Conservation (phyloP, 2,888 invertebrate species). For the Drosophila algonquin region DNA sequence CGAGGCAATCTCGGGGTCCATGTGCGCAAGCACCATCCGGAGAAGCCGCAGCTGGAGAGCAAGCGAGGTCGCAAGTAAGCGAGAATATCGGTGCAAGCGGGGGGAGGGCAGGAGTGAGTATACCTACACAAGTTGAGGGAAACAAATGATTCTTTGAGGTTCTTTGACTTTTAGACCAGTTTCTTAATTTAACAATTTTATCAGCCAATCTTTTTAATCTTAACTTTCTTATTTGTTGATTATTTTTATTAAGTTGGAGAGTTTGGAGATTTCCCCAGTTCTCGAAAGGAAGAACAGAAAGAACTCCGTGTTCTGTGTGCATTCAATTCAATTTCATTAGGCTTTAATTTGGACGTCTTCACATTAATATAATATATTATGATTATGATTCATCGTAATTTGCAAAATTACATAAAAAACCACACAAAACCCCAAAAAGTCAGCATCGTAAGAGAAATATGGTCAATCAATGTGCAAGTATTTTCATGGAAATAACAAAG, state of each 20-base stretch:
- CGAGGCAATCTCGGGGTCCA: slow-evolving; percentile 92
- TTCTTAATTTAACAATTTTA: slow-evolving; percentile 39
- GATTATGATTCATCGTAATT: slow-evolving; percentile 57
- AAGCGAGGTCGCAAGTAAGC: slow-evolving; percentile 83
- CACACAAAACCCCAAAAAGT: slow-evolving; percentile 21
- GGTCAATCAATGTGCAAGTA: slow-evolving; percentile 70
- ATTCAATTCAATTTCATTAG: slow-evolving; percentile 26
- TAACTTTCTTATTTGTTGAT: slow-evolving; percentile 68
- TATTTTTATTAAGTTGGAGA: slow-evolving; percentile 70
- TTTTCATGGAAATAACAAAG: slow-evolving; percentile 76
- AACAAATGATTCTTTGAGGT: slow-evolving; percentile 16
- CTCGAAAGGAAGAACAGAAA: slow-evolving; percentile 15
- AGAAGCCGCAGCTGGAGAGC: slow-evolving; percentile 83
- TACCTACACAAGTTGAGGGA: slow-evolving; percentile 29
- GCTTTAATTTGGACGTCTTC: slow-evolving; percentile 64
- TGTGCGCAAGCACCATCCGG: slow-evolving; percentile 90
- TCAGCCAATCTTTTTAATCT: slow-evolving; percentile 30
- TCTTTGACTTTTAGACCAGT: slow-evolving; percentile 57
- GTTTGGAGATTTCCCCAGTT: slow-evolving; percentile 28
- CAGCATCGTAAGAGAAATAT: slow-evolving; percentile 26
- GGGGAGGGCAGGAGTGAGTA: slow-evolving; percentile 27
- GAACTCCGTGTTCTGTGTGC: slow-evolving; percentile 1
- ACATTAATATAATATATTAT: slow-evolving; percentile 38
- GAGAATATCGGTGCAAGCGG: slow-evolving; percentile 27
- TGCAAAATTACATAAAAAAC: slow-evolving; percentile 62